Evolutionary conservation across 1,140 invertebrate genomes (phyloP), one percentile per base, ranked within the genome.

Genomic region (Atta texana): DNA sequence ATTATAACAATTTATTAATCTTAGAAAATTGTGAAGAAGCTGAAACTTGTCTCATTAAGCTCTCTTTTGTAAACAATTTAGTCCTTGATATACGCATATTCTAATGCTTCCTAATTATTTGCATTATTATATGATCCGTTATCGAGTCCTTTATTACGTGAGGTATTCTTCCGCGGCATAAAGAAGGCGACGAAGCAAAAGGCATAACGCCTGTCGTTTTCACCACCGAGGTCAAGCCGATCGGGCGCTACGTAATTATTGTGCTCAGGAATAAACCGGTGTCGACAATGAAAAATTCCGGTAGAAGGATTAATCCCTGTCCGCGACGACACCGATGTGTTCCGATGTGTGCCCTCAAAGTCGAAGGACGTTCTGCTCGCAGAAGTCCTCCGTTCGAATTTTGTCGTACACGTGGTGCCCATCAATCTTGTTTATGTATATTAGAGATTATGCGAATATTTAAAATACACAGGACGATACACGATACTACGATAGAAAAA

Each of bases 351-450:
- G 53, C 51, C 68, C 57, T 85, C 24, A 75, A 49, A n/a, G 34
- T 31, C 39, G 74, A 69, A 81, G 77, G 59, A 66, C n/a, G 86
- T 44, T 28, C 24, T 28, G 6, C 57, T 34, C 59, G 44, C 88
- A 85, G 89, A 90, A 90, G 89, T 90, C 75, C 53, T n/a, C 21
- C 74, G 77, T 76, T 90, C 80, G 71, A 81, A 86, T 82, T 85
- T 82, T 68, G 34, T 53, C 75, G 57, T 90, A 71, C 86, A 90
- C 89, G 89, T 90, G 89, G 80, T 10, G 31, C 75, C 63, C 89
- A 90, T 90, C 89, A 90, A 90, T 90, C 89, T 90, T 90, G 53
- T 90, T 90, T 90, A 90, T 90, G 89, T 89, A 90, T 90, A 90
- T 90, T 90, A 90, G 89, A 86, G 87, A 86, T 90, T 86, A 86